Conservation (phyloP, 2,888 invertebrate species). For the Zootermopsis nevadensis region DNA sequence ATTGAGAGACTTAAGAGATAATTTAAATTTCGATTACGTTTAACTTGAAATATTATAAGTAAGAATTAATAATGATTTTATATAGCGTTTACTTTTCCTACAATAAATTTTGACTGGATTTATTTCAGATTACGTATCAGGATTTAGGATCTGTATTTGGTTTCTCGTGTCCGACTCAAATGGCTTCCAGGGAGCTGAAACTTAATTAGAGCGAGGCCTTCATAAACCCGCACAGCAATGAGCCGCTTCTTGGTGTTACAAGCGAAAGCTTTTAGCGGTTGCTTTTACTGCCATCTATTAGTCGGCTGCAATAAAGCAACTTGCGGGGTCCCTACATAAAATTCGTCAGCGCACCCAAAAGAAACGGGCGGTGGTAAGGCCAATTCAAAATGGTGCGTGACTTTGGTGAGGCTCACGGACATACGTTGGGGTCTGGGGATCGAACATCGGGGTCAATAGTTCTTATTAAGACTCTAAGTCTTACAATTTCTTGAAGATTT, state of each 20-base stretch:
- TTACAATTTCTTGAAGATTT: no score
- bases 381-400: not conserved
- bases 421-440: no score
- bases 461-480: no score
- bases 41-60: no score
- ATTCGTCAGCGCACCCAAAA: slow-evolving; percentile 14
- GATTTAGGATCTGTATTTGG: not conserved
- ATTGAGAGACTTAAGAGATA: no score
- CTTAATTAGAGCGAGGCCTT: slow-evolving; percentile 17
- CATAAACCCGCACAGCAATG: slow-evolving; percentile 8
- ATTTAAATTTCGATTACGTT: no score
- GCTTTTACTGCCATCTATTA: slow-evolving; percentile 27
- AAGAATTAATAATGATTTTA: no score
- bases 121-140: not conserved
- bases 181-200: not conserved
- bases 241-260: slow-evolving; percentile 24
- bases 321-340: slow-evolving; percentile 14
- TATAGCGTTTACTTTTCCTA: no score
- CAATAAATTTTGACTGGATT: no score
- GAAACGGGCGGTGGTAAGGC: not conserved
- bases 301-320: slow-evolving; percentile 12
- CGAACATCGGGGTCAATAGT: no score
- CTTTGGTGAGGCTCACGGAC: no score
- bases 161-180: not conserved
- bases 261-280: slow-evolving; percentile 30